These are phyloP conservation scores for Willowsia nigromaculata DNA, from an alignment of 2,888 invertebrate species.

Conservation along the genomic window DNA sequence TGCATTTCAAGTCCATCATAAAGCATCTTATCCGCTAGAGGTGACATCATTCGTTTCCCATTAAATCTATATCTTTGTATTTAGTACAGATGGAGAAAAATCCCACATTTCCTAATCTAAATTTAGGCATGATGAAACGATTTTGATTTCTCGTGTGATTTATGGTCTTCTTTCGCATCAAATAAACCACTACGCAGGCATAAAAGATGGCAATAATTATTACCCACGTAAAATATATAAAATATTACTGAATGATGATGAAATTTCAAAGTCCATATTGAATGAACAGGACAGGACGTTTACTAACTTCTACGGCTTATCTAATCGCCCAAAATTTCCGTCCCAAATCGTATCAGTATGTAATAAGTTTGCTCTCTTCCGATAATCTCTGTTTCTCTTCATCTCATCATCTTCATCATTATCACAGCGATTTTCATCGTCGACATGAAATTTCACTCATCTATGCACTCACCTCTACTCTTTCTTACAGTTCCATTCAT, in stretches of 20 bases:
- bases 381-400: background rate
- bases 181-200: background rate
- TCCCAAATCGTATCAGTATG: background rate
- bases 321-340: background rate
- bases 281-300: background rate
- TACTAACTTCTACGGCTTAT: background rate
- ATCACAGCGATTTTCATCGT: conserved; percentile 27
- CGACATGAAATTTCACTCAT: conserved; percentile 46
- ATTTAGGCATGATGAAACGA: conserved; percentile 58
- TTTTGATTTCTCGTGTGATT: conserved; percentile 43
- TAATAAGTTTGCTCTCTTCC: conserved; percentile 26
- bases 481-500: background rate
- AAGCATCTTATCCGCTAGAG: background rate
- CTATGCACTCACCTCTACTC: background rate
- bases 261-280: conserved; percentile 49
- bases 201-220: background rate
- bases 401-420: conserved; percentile 20
- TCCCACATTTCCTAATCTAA: conserved; percentile 52
- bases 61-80: background rate
- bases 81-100: conserved; percentile 7
- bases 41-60: conserved; percentile 60
- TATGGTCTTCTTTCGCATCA: conserved; percentile 19
- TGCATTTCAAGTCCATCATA: background rate
- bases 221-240: background rate
- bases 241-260: background rate